These are phyloP conservation scores for Cremastinae sp. DNA, from an alignment of 2,888 invertebrate genomes.

Conservation along the genomic window DNA sequence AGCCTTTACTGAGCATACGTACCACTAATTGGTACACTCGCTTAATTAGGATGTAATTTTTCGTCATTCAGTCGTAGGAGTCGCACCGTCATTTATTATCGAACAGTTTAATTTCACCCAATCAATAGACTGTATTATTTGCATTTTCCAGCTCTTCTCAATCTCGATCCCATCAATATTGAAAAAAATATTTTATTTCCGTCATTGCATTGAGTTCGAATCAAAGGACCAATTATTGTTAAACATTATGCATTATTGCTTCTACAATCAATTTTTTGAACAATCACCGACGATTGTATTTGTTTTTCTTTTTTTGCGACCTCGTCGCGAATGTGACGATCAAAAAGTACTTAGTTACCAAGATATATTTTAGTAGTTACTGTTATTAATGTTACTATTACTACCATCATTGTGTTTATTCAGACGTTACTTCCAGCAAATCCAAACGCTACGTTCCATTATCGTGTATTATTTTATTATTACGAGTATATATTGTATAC, in stretches of 20 bases:
- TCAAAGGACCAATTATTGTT: no score
- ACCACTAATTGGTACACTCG: constrained; percentile 24
- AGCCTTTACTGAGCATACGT: constrained; percentile 40
- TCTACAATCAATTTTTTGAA: no score
- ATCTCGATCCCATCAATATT: no score
- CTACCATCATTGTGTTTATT: constrained; percentile 7
- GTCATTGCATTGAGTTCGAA: no score
- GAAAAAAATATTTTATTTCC: no score
- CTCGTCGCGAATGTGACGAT: no score
- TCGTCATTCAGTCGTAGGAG: background rate
- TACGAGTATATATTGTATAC: constrained; percentile 24
- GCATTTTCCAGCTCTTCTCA: background rate
- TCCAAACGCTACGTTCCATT: constrained; percentile 54
- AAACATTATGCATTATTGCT: no score
- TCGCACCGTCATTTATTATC: constrained; percentile 35
- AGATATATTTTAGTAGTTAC: constrained; percentile 6
- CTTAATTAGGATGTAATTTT: constrained; percentile 12
- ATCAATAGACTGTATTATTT: background rate
- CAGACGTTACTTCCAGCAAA: constrained; percentile 48
- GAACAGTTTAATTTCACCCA: constrained; percentile 16
- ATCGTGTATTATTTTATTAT: constrained; percentile 44
- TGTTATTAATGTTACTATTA: constrained; percentile 32
- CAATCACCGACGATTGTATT: no score
- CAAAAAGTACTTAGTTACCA: constrained; percentile 51
- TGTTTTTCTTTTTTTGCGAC: no score